These are phyloP conservation scores for Bellardia pandia DNA, from an alignment of 2,888 invertebrate genomes.

Conservation along the genomic window DNA sequence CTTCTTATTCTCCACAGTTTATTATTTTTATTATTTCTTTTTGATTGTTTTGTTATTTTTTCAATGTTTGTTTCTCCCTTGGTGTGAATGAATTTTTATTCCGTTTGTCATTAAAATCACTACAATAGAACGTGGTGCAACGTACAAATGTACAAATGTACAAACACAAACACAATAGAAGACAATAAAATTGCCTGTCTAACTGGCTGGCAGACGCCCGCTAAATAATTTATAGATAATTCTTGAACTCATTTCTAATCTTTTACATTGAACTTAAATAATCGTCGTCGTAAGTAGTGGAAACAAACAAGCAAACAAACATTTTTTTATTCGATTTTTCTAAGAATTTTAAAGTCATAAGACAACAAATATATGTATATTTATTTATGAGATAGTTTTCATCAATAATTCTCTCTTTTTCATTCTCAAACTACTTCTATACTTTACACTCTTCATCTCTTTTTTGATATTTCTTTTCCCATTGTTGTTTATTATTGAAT, in stretches of 20 bases:
- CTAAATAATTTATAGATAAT: slow-evolving; percentile 60
- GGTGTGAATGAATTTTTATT: slow-evolving; percentile 55
- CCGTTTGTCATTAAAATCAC: slow-evolving; percentile 49
- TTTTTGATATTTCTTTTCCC: background rate
- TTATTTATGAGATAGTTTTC: background rate
- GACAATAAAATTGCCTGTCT: slow-evolving; percentile 47
- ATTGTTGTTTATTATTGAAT: background rate
- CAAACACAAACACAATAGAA: slow-evolving; percentile 25
- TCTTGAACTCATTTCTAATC: slow-evolving; percentile 70
- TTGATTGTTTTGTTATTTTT: background rate
- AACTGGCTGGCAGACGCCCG: slow-evolving; percentile 49
- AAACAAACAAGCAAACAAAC: slow-evolving; percentile 2
- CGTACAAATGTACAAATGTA: background rate
- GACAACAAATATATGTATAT: background rate
- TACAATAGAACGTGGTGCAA: slow-evolving; percentile 22
- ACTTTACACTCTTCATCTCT: background rate
- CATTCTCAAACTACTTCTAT: background rate
- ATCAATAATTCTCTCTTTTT: background rate
- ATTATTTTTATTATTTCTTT: slow-evolving; percentile 12
- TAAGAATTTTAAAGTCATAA: slow-evolving; percentile 29
- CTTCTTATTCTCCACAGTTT: slow-evolving; percentile 2
- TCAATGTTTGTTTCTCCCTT: slow-evolving; percentile 41
- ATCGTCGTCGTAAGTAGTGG: slow-evolving; percentile 15
- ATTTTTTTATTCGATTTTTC: slow-evolving; percentile 49
- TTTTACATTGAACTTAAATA: slow-evolving; percentile 65